A percentile compares a stretch with the other conserved stretches of the same genome.
These are phyloP conservation scores for Sesia bembeciformis DNA, from an alignment of 2,888 invertebrate genomes.

Conservation along the genomic window DNA sequence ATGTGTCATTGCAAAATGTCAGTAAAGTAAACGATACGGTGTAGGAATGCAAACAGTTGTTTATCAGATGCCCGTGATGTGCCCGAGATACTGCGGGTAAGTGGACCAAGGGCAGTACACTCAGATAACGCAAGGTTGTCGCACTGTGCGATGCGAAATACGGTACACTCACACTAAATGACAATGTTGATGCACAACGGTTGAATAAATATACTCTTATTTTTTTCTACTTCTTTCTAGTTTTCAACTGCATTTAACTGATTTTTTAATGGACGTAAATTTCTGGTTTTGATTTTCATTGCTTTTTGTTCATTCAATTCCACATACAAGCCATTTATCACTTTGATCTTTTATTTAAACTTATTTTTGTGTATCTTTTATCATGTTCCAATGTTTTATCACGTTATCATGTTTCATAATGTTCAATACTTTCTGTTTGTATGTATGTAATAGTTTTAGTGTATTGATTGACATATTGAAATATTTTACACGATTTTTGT, in stretches of 20 bases:
- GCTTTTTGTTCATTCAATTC: too few relatives aligned
- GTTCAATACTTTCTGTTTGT: too few relatives aligned
- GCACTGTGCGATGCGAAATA: slow-evolving; percentile 15
- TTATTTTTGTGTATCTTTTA: too few relatives aligned
- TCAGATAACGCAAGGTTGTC: slow-evolving; percentile 60
- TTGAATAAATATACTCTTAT: background rate
- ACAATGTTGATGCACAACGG: too few relatives aligned
- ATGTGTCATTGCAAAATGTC: too few relatives aligned
- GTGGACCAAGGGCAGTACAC: slow-evolving; percentile 65
- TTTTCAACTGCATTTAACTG: background rate
- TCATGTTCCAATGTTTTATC: too few relatives aligned
- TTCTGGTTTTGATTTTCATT: background rate
- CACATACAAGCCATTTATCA: too few relatives aligned
- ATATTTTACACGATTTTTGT: too few relatives aligned
- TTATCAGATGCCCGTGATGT: slow-evolving; percentile 60
- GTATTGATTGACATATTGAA: too few relatives aligned
- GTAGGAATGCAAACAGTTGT: slow-evolving; percentile 11
- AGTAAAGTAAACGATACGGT: background rate
- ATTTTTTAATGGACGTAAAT: background rate
- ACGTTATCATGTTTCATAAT: too few relatives aligned
- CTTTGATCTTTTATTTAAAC: too few relatives aligned
- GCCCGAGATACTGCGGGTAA: slow-evolving; percentile 50
- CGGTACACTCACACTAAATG: background rate
- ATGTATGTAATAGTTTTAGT: too few relatives aligned
- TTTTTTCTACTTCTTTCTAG: background rate